phyloP scores from a whole-genome alignment of 2,888 invertebrate species.

The Marronus borbonicus region DNA sequence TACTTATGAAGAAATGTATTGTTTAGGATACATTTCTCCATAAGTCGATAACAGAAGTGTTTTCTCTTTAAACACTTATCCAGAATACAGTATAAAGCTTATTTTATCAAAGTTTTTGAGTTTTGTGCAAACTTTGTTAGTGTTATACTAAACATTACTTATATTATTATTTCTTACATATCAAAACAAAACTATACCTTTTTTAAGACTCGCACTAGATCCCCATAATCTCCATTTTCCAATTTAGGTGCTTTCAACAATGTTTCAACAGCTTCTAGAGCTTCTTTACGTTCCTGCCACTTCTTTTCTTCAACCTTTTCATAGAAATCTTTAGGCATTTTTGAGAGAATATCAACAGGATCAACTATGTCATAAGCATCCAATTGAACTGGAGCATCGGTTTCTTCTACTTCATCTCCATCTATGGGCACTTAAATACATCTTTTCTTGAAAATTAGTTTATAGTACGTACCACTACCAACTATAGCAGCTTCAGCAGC shows the following conservation, averaged over 20 bases:
- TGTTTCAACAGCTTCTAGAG: constrained; percentile 86
- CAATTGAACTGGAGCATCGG: constrained; percentile 74
- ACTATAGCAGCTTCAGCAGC: constrained; percentile 67
- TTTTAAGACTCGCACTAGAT: constrained; percentile 88
- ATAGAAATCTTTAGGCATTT: constrained; percentile 95
- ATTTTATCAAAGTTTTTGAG: too few relatives aligned
- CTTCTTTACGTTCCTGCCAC: constrained; percentile 97
- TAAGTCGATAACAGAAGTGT: too few relatives aligned
- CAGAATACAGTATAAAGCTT: too few relatives aligned
- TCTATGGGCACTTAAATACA: constrained; percentile 63
- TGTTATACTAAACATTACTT: too few relatives aligned
- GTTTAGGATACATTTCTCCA: too few relatives aligned
- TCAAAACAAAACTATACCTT: constrained; percentile 74
- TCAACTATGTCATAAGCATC: constrained; percentile 94
- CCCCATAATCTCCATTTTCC: constrained; percentile 94
- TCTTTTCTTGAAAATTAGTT: constrained; percentile 26
- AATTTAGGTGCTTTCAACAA: constrained; percentile 87
- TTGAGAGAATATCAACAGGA: constrained; percentile 93
- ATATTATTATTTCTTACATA: too few relatives aligned
- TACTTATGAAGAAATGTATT: too few relatives aligned
- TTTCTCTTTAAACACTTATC: too few relatives aligned
- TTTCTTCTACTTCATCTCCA: constrained; percentile 77
- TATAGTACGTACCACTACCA: constrained; percentile 69
- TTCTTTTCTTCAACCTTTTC: constrained; percentile 95
- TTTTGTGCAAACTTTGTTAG: too few relatives aligned